These are phyloP conservation scores for Gymnobelideus leadbeateri DNA, from an alignment of 2,113 vertebrate genomes.

Conservation along the genomic window DNA sequence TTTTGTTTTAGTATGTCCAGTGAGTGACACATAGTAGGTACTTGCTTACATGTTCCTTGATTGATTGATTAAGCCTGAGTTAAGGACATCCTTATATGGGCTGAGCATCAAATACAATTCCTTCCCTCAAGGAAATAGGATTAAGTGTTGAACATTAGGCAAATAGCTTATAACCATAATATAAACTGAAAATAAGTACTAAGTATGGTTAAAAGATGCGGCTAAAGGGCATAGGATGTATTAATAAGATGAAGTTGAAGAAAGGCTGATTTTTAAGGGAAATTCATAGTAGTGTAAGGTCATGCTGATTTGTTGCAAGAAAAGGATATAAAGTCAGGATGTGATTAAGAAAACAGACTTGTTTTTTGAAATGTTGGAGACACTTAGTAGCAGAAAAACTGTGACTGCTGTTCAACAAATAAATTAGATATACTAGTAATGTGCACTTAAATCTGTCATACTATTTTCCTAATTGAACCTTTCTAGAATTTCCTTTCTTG, in stretches of 20 bases:
- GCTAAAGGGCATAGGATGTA: background rate
- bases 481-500: background rate
- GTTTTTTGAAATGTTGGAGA: background rate
- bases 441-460: conserved; percentile 18
- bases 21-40: background rate
- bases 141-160: background rate
- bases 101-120: background rate
- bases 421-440: background rate
- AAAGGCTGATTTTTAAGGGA: background rate
- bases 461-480: background rate
- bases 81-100: background rate
- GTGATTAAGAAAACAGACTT: conserved; percentile 13
- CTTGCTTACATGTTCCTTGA: background rate
- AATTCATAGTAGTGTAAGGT: background rate
- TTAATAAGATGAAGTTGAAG: background rate
- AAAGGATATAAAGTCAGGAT: conserved; percentile 1
- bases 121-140: background rate
- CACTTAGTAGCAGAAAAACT: conserved; percentile 13
- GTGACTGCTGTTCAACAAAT: conserved; percentile 37
- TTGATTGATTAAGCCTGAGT: background rate
- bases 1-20: background rate
- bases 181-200: background rate
- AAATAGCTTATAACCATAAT: background rate
- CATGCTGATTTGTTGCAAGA: background rate
- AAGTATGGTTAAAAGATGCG: background rate